Conservation (phyloP, 1,140 invertebrate genomes). For the Camponotus floridanus region DNA sequence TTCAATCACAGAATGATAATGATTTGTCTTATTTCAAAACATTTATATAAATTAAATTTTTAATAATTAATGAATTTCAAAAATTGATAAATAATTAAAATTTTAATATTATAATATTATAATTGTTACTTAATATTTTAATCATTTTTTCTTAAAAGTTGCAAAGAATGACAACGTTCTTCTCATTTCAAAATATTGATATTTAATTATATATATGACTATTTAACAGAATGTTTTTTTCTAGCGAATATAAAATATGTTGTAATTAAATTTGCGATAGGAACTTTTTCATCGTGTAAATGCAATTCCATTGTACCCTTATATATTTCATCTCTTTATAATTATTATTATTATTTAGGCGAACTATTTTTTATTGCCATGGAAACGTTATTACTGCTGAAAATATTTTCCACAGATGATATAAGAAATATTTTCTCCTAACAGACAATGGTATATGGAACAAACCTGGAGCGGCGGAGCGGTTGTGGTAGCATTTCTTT, state of each 20-base stretch:
- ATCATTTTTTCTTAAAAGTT: background rate
- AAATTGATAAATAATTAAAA: no score
- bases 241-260: conserved; percentile 45
- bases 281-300: conserved; percentile 74
- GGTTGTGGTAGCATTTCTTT: conserved; percentile 66
- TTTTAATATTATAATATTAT: no score
- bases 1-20: conserved; percentile 1
- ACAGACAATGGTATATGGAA: conserved; percentile 60
- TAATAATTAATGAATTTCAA: no score
- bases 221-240: conserved; percentile 64
- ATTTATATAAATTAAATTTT: conserved; percentile 4
- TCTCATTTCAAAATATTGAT: conserved; percentile 37
- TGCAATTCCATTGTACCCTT: conserved; percentile 71
- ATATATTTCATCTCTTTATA: conserved; percentile 58
- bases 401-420: conserved; percentile 63
- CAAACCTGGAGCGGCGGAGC: conserved; percentile 69
- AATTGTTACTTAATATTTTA: no score
- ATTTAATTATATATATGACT: conserved; percentile 22
- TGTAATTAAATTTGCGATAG: conserved; percentile 67
- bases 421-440: conserved; percentile 67
- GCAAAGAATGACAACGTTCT: conserved; percentile 14
- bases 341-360: conserved; percentile 59
- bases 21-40: conserved; percentile 21
- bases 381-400: conserved; percentile 77
- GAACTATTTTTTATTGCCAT: conserved; percentile 71